A percentile compares a stretch with the other conserved stretches of the same genome.
phyloP scores from a whole-genome alignment of 1,140 invertebrate species.

The Drosophila mauritiana region DNA sequence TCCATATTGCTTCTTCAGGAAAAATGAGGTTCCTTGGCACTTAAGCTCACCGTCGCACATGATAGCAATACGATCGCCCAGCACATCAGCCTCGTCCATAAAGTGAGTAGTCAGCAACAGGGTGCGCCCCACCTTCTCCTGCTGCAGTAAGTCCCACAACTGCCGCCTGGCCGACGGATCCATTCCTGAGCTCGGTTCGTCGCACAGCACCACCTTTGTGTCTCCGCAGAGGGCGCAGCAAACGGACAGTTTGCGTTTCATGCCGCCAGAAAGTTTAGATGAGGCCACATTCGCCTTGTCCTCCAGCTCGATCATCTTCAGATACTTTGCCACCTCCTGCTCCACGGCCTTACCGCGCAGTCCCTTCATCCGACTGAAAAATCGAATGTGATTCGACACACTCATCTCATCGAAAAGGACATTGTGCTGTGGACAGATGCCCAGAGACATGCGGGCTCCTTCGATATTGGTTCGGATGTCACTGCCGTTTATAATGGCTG shows the following conservation, averaged over 20 bases:
- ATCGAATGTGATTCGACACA: constrained; percentile 94
- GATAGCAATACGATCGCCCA: constrained; percentile 97
- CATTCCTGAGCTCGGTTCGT: constrained; percentile 98
- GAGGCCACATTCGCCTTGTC: constrained; percentile 86
- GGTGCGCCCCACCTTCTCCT: constrained; percentile 87
- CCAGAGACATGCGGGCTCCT: constrained; percentile 89
- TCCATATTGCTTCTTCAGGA: constrained; percentile 94
- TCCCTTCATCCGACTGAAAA: constrained; percentile 92
- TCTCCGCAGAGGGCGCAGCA: constrained; percentile 91
- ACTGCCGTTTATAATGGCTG: constrained; percentile 88
- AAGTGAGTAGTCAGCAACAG: constrained; percentile 98
- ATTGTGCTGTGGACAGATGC: constrained; percentile 97
- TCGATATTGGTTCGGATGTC: constrained; percentile 88
- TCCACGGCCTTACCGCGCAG: constrained; percentile 86
- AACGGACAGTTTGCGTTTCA: constrained; percentile 91
- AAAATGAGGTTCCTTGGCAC: constrained; percentile 94
- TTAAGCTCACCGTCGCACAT: constrained; percentile 93
- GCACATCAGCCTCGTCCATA: constrained; percentile 98
- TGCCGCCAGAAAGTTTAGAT: constrained; percentile 91
- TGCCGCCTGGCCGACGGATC: constrained; percentile 95
- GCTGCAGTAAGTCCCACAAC: constrained; percentile 93
- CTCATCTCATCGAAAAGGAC: constrained; percentile 96
- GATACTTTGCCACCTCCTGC: constrained; percentile 87
- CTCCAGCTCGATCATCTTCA: constrained; percentile 89
- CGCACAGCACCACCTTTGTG: constrained; percentile 91